Percentiles rank a stretch among this genome's conserved stretches.
Evolutionary conservation across 2,797 vertebrate genomes (phyloP).

Genomic region (Hoplostethus atlanticus): DNA sequence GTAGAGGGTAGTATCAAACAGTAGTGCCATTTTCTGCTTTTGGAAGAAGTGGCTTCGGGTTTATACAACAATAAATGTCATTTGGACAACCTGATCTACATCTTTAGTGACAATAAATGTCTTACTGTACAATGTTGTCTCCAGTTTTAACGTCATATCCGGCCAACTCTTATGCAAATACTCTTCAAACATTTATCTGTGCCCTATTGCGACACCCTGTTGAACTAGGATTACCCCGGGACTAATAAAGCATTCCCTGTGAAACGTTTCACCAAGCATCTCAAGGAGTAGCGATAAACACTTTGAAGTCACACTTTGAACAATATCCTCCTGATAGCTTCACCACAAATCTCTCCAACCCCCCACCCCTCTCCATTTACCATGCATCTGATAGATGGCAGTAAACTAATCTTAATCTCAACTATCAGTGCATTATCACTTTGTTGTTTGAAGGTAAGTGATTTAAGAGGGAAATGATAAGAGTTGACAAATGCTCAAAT

Average conservation of each 20-base stretch:
- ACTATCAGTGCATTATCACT: conserved; percentile 70
- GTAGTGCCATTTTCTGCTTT: conserved; percentile 1
- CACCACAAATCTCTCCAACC: conserved; percentile 28
- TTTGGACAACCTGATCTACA: conserved; percentile 39
- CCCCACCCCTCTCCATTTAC: conserved; percentile 66
- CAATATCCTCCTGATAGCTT: conserved; percentile 52
- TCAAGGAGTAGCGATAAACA: conserved; percentile 34
- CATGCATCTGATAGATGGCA: conserved; percentile 76
- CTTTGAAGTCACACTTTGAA: conserved; percentile 68
- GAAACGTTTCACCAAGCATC: conserved; percentile 44
- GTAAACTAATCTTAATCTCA: conserved; percentile 75
- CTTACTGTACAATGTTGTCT: conserved; percentile 9
- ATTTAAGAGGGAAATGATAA: conserved; percentile 71
- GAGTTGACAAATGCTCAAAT: conserved; percentile 48
- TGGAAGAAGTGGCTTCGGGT: conserved; percentile 14
- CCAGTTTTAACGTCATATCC: conserved; percentile 30
- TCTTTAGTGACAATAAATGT: conserved; percentile 36
- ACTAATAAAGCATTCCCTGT: conserved; percentile 55
- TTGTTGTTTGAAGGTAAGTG: conserved; percentile 71
- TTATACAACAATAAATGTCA: conserved; percentile 26
- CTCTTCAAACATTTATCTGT: conserved; percentile 52
- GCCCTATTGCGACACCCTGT: conserved; percentile 48
- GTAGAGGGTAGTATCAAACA: background rate
- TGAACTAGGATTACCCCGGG: conserved; percentile 52
- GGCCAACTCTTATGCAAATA: conserved; percentile 34